Base-by-base conservation (phyloP, 2,113 vertebrate genomes). In the Sylvia atricapilla region DNA sequence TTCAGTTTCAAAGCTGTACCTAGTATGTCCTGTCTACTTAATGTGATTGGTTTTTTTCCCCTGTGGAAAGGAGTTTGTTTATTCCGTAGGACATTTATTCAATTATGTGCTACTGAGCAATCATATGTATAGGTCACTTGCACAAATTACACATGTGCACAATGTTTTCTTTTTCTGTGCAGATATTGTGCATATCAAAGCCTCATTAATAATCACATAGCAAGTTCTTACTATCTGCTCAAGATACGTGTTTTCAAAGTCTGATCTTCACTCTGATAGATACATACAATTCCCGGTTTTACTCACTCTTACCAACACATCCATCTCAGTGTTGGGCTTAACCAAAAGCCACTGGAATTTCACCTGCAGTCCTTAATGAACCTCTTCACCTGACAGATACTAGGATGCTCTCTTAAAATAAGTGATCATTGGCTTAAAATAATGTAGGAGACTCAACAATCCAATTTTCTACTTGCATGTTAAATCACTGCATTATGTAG, bases 1-100 rank as follows among this genome's bases (percentile, higher is more conserved):
- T 69, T 83, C 24, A 27, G 9, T 85, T 79, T 79, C 9, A 19
- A 94, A 87, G 39, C 55, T 77, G 14, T 72, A 52, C 3, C 22
- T 20, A 59, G 49, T 15, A 47, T 22, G 13, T 13, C 24, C 67
- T 3, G 3, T 5, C 20, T 31, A 7, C 35, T 47, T 67, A 4
- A 20, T 3, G 12, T 43, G 20, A 47, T 59, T 47, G 53, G 35
- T 3, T 0, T 75, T 60, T 30, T 25, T n/a, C 0, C 0, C 11
- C 16, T 15, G 9, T 64, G 55, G 63, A 74, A 78, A 60, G 5
- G 3, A 27, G 6, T n/a, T 69, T 62, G 25, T 18, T 56, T 31
- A 53, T 85, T 85, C 66, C 27, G 58, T 58, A 49, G 33, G 72
- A 6, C 28, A 64, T 78, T 78, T 44, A 75, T 13, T 17, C 37